These are phyloP conservation scores for Notiomystis cincta DNA, from an alignment of 2,113 vertebrate genomes.

Conservation along the genomic window DNA sequence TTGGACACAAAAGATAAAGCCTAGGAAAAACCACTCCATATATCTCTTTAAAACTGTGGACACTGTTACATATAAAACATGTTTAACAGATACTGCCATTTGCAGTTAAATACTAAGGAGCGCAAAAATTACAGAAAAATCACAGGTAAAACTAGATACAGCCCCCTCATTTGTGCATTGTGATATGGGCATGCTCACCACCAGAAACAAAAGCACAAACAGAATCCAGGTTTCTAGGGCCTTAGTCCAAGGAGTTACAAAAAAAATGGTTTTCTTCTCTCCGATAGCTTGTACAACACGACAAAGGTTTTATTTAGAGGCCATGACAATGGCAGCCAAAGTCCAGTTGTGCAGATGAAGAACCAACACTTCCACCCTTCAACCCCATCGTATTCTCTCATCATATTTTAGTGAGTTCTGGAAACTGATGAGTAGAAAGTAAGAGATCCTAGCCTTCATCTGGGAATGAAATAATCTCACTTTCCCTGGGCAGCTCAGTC, in stretches of 20 bases:
- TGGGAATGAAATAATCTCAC: background rate
- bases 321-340: background rate
- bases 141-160: background rate
- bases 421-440: background rate
- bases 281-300: background rate
- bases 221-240: background rate
- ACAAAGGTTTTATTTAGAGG: background rate
- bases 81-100: background rate
- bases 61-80: background rate
- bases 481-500: background rate
- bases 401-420: background rate
- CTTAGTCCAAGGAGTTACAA: background rate
- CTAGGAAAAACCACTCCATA: accelerated
- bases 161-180: background rate
- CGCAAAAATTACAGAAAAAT: background rate
- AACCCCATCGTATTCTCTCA: background rate
- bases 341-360: background rate
- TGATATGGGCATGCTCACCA: background rate
- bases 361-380: background rate
- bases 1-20: background rate
- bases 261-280: background rate
- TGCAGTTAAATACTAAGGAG: background rate
- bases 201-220: background rate
- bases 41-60: background rate
- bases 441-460: background rate